phyloP scores from a whole-genome alignment of 1,140 invertebrate species.

The Zophobas atratus region DNA sequence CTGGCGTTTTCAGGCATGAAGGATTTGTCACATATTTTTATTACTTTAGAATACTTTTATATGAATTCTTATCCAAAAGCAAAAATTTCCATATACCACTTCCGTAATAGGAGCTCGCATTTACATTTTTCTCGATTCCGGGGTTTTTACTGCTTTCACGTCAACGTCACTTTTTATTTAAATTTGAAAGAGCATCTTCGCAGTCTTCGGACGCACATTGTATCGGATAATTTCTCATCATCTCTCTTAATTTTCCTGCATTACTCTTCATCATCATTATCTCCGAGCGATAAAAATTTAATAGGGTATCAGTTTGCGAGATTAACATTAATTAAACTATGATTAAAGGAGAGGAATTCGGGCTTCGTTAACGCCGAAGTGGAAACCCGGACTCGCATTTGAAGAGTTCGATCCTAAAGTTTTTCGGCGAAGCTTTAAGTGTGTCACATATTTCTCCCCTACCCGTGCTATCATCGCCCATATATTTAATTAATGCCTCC shows the following conservation, averaged over 20 bases:
- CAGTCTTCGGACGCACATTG: neutral
- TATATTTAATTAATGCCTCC: conserved; percentile 27
- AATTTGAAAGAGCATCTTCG: neutral
- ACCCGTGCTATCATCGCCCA: neutral
- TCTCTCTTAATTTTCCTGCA: no score
- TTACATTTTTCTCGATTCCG: conserved; percentile 34
- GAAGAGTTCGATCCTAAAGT: no score
- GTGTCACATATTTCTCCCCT: no score
- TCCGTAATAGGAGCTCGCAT: conserved; percentile 3
- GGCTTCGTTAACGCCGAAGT: no score
- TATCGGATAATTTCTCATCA: neutral
- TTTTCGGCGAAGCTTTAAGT: no score
- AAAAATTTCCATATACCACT: conserved; percentile 37
- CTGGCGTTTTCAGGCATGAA: conserved; percentile 27
- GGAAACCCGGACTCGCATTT: no score
- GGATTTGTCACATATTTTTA: conserved; percentile 38
- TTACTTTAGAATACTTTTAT: conserved; percentile 18
- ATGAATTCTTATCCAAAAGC: conserved; percentile 19
- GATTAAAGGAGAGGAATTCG: no score
- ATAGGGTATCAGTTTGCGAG: neutral
- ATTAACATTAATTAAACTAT: no score
- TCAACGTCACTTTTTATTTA: conserved; percentile 36
- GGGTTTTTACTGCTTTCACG: conserved; percentile 24
- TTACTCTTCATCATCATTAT: no score
- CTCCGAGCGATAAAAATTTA: neutral